A percentile compares a stretch with the other conserved stretches of the same genome.
These are phyloP conservation scores for Tetramorium bicarinatum DNA, from an alignment of 2,888 invertebrate genomes.

Conservation along the genomic window DNA sequence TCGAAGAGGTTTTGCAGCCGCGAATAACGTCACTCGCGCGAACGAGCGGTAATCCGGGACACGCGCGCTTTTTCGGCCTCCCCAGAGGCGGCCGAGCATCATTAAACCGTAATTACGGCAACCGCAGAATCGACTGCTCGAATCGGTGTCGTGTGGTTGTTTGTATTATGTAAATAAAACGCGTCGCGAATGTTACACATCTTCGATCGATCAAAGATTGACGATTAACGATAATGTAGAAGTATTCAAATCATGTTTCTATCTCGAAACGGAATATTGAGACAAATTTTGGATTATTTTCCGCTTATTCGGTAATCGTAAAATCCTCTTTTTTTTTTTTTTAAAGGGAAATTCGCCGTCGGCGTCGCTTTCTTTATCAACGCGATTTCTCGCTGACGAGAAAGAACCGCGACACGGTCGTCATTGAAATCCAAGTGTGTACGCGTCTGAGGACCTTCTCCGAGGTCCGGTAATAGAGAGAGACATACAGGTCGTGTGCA, in stretches of 20 bases:
- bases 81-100: constrained; percentile 41
- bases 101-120: constrained; percentile 58
- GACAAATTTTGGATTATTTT: not conserved
- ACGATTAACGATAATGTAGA: not conserved
- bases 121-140: constrained; percentile 27
- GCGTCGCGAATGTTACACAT: not conserved
- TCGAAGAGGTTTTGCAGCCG: constrained; percentile 52
- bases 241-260: not conserved
- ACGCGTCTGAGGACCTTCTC: constrained; percentile 74
- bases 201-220: not conserved
- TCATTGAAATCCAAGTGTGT: constrained; percentile 67
- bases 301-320: not conserved
- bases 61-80: constrained; percentile 48
- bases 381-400: constrained; percentile 49
- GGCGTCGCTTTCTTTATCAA: constrained; percentile 25
- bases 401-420: constrained; percentile 61
- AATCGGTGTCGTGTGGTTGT: constrained; percentile 7
- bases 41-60: constrained; percentile 54
- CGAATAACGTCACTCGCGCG: constrained; percentile 56
- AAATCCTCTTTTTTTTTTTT: not conserved
- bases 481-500: constrained; percentile 79
- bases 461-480: constrained; percentile 80
- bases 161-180: not conserved
- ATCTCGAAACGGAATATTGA: not conserved
- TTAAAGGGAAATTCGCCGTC: not conserved